Evolutionary conservation across 2,113 vertebrate genomes (phyloP), one percentile per base, ranked within the genome.

Genomic region (Suricata suricatta): DNA sequence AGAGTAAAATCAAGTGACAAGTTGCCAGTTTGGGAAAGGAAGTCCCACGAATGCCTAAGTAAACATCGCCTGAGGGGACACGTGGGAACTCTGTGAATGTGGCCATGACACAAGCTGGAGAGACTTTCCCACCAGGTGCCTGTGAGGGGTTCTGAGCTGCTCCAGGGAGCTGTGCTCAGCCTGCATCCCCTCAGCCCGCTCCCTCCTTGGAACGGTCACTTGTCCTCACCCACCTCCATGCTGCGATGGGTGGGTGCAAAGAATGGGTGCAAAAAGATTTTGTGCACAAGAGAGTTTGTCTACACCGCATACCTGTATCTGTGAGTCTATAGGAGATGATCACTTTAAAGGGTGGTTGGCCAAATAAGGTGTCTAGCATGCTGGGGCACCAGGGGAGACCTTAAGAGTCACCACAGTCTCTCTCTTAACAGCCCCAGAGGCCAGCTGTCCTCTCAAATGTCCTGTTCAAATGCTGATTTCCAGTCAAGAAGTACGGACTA

Each of bases 171-270:
- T 6, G 3, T 31, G 74, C 41, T 63, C 44, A 14, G 23, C 23
- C 79, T 29, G 15, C 0, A 6, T 0, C 41, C 47, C 0, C 0
- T 23, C n/a, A 17, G 35, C 16, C 9, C 2, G 1, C 38, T 2
- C 17, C 29, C 64, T 50, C 35, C 41, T 69, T 1, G 2, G 11
- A 50, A 33, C 2, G 10, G 1, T 41, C 13, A 0, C n/a, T 71
- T 21, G 17, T 63, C 33, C 41, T 68, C 38, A 15, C 29, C 16
- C 38, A 29, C 44, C 50, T 23, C 0, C 7, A 8, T n/a, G 1
- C 5, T 23, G 38, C 0, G 2, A 50, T 1, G 3, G 13, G 68
- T 60, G 57, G 57, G 57, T 60, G 19, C 10, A 64, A 91, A 76
- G 35, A 12, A 54, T 31, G 66, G 89, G 54, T 25, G 5, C 2